Evolutionary conservation across 2,888 invertebrate species (phyloP).

Genomic region (Pachliopta kotzebuea): DNA sequence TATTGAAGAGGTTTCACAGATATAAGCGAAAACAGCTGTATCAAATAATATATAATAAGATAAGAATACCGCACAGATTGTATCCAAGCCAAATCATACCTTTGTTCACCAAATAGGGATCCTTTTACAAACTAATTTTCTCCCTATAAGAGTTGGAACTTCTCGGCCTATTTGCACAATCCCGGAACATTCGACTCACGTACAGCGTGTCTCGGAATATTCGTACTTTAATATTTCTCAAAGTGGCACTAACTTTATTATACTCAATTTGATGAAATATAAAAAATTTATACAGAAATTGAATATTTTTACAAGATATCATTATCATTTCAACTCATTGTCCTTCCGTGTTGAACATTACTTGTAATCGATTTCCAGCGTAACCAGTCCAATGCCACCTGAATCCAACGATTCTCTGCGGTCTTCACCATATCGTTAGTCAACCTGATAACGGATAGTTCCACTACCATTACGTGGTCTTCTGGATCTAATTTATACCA

Average conservation of each 20-base stretch:
- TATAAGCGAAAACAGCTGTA: neutral
- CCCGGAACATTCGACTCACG: slow-evolving; percentile 31
- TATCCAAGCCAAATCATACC: slow-evolving; percentile 8
- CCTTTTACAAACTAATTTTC: slow-evolving; percentile 38
- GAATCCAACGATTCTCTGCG: too few relatives aligned
- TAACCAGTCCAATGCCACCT: too few relatives aligned
- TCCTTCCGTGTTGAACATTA: neutral
- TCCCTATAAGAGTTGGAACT: slow-evolving; percentile 34
- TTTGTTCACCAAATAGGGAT: slow-evolving; percentile 30
- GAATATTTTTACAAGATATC: neutral
- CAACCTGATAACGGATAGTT: too few relatives aligned
- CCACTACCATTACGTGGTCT: too few relatives aligned
- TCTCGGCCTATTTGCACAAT: slow-evolving; percentile 36
- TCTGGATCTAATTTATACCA: too few relatives aligned
- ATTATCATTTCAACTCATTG: neutral
- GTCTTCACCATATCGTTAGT: too few relatives aligned
- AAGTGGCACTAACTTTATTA: slow-evolving; percentile 1
- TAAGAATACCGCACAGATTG: slow-evolving; percentile 21
- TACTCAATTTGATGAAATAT: neutral
- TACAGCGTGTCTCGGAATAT: slow-evolving; percentile 16
- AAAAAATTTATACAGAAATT: too few relatives aligned
- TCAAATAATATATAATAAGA: slow-evolving; percentile 5
- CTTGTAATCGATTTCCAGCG: too few relatives aligned
- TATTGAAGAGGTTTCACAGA: too few relatives aligned
- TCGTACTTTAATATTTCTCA: slow-evolving; percentile 18